These are phyloP conservation scores for Caenorhabditis becei DNA, from an alignment of 2,888 invertebrate species.

Conservation along the genomic window DNA sequence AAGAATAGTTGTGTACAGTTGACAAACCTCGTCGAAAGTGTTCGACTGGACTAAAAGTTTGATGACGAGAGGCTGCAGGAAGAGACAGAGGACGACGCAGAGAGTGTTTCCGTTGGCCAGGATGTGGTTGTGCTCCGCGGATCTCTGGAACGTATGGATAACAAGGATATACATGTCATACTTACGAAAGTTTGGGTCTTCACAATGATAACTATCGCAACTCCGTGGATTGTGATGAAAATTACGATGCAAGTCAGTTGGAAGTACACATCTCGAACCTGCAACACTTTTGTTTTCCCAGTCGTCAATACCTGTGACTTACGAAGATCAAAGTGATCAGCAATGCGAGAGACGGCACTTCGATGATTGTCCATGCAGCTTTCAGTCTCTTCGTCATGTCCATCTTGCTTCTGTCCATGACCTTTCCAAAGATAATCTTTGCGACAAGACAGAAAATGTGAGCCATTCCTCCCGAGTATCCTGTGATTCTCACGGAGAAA, in stretches of 20 bases:
- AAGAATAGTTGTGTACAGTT: background rate
- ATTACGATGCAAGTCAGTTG: conserved; percentile 52
- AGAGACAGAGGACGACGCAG: conserved; percentile 61
- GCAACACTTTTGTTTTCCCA: conserved; percentile 4
- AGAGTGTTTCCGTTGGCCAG: conserved; percentile 67
- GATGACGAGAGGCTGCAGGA: conserved; percentile 53
- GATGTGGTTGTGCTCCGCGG: conserved; percentile 61
- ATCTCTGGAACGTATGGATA: conserved; percentile 39
- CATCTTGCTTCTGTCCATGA: conserved; percentile 53
- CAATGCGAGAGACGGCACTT: conserved; percentile 31
- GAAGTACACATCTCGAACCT: conserved; percentile 41
- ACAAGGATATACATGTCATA: background rate
- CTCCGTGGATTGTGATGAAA: conserved; percentile 65
- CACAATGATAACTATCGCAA: conserved; percentile 65
- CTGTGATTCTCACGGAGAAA: conserved; percentile 49
- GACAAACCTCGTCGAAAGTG: conserved; percentile 61
- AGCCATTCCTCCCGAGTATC: conserved; percentile 53
- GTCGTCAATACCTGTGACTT: background rate
- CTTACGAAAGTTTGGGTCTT: conserved; percentile 59
- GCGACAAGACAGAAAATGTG: conserved; percentile 55
- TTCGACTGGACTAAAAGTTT: conserved; percentile 56
- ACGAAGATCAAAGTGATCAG: conserved; percentile 49
- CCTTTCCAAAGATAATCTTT: conserved; percentile 58
- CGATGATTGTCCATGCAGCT: conserved; percentile 39
- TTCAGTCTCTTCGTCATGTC: conserved; percentile 57